These are phyloP conservation scores for Empidonax traillii DNA, from an alignment of 2,113 vertebrate genomes.

Conservation along the genomic window DNA sequence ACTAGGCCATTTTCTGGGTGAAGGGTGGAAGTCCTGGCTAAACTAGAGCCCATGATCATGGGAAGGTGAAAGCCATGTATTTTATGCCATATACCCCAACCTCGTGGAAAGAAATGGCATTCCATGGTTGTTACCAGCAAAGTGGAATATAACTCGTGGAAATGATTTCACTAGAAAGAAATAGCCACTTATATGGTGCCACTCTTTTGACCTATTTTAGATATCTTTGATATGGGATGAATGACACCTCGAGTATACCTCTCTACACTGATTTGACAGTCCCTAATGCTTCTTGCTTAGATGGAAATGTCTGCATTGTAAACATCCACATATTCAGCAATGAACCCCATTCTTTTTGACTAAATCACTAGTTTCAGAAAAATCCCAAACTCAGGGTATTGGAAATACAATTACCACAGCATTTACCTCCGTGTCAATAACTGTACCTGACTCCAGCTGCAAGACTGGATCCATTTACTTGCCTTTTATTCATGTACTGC, in stretches of 20 bases:
- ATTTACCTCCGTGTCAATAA: neutral
- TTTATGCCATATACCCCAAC: neutral
- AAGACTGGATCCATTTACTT: neutral
- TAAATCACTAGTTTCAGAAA: neutral
- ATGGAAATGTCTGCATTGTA: neutral
- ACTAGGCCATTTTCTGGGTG: neutral
- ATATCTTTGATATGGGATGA: neutral
- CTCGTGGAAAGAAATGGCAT: neutral
- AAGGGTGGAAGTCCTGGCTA: neutral
- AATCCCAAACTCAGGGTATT: neutral
- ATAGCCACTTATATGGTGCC: neutral
- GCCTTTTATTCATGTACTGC: neutral
- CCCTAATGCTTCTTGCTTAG: neutral
- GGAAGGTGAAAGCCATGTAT: neutral
- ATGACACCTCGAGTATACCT: neutral
- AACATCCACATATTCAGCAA: neutral
- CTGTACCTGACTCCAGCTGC: neutral
- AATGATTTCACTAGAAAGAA: slow-evolving; percentile 10
- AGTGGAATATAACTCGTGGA: neutral
- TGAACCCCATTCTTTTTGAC: neutral
- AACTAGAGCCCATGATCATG: neutral
- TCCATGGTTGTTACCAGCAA: neutral
- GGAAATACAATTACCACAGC: neutral
- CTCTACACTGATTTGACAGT: neutral
- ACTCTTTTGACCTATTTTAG: neutral